Evolutionary conservation across 2,888 invertebrate species (phyloP).

Genomic region (Pachliopta kotzebuea): DNA sequence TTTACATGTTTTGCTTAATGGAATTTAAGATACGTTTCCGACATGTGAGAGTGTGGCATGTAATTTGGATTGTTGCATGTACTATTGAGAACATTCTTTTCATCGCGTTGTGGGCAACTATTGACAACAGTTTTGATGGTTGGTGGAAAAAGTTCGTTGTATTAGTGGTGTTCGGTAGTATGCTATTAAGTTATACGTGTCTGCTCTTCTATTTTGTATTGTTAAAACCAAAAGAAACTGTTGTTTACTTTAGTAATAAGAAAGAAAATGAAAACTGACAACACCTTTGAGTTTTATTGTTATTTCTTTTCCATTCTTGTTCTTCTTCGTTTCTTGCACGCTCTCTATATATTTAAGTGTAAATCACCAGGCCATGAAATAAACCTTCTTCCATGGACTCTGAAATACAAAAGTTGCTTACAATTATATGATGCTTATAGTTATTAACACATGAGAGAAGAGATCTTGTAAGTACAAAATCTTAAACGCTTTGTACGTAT

Average conservation of each 20-base stretch:
- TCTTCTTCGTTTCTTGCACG: too few species aligned
- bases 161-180: conserved; percentile 81
- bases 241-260: conserved; percentile 61
- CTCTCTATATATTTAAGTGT: too few species aligned
- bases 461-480: too few species aligned
- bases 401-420: too few species aligned
- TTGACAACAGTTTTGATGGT: conserved; percentile 75
- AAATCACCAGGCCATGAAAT: too few species aligned
- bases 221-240: conserved; percentile 82
- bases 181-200: conserved; percentile 80
- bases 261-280: conserved; percentile 30
- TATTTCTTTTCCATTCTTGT: too few species aligned
- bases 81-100: conserved; percentile 84
- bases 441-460: too few species aligned
- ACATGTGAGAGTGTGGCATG: conserved; percentile 85
- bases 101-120: conserved; percentile 83
- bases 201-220: conserved; percentile 83
- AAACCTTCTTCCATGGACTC: too few species aligned
- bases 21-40: conserved; percentile 90
- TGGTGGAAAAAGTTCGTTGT: conserved; percentile 87
- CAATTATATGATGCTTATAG: too few species aligned
- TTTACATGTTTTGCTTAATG: conserved; percentile 88
- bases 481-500: too few species aligned
- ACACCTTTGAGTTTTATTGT: too few species aligned
- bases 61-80: conserved; percentile 83